Conservation (phyloP, 1,140 invertebrate species). For the Camponotus pennsylvanicus region DNA sequence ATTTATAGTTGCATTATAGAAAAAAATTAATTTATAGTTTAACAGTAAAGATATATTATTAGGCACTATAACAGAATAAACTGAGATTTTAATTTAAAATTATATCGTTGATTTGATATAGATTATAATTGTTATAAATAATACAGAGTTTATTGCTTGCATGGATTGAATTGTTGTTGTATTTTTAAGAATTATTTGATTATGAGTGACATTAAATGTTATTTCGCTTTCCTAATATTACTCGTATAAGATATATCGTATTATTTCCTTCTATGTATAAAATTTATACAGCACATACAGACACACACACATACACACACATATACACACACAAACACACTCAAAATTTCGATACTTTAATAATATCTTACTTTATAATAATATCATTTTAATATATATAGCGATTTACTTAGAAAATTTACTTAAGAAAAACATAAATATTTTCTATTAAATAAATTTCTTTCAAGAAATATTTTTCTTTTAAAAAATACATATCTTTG, state of each 20-base stretch:
- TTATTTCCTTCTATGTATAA: too few relatives aligned
- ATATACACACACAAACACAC: not conserved
- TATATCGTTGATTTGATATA: not conserved
- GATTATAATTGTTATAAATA: conserved; percentile 31
- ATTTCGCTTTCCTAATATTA: conserved; percentile 28
- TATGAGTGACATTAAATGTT: not conserved
- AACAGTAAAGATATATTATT: conserved; percentile 11
- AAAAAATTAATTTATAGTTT: conserved; percentile 9
- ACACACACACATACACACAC: not conserved
- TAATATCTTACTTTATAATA: not conserved
- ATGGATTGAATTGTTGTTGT: conserved; percentile 18
- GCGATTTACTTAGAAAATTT: not conserved
- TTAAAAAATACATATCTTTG: not conserved
- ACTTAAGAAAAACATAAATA: conserved; percentile 24
- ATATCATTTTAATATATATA: conserved; percentile 1
- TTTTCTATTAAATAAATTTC: not conserved
- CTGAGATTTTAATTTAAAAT: not conserved
- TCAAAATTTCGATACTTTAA: not conserved
- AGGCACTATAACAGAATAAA: not conserved
- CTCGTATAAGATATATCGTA: conserved; percentile 35
- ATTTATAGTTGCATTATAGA: not conserved
- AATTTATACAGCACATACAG: conserved; percentile 20
- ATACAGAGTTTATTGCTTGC: conserved; percentile 19
- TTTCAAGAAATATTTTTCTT: too few relatives aligned
- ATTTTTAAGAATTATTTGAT: conserved; percentile 33